Evolutionary conservation across 2,888 invertebrate species (phyloP).

Genomic region (Drosophila hamatofila): DNA sequence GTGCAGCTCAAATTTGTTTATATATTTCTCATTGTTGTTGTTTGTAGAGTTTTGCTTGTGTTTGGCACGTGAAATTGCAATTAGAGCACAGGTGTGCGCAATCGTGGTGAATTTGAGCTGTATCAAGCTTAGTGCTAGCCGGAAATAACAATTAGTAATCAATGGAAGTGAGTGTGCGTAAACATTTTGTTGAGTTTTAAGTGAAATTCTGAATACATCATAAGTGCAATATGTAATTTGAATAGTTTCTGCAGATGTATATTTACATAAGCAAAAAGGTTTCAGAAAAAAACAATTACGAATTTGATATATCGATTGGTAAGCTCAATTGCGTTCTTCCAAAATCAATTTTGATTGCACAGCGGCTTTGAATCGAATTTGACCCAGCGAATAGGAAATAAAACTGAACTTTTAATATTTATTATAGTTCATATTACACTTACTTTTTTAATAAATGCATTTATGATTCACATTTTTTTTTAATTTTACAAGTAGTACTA

Average conservation of each 20-base stretch:
- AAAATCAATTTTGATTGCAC: too few relatives aligned
- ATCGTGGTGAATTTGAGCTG: background rate
- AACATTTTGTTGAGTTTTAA: background rate
- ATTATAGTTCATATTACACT: too few relatives aligned
- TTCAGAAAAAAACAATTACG: too few relatives aligned
- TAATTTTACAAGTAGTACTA: too few relatives aligned
- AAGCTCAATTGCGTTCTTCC: too few relatives aligned
- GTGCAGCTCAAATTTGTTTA: conserved; percentile 25
- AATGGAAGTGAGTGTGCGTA: background rate
- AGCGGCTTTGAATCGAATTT: too few relatives aligned
- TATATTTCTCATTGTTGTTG: conserved; percentile 2
- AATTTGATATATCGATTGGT: too few relatives aligned
- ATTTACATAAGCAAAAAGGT: background rate
- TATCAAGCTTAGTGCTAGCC: background rate
- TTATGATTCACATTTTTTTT: too few relatives aligned
- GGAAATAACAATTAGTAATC: conserved; percentile 12
- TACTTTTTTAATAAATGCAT: too few relatives aligned
- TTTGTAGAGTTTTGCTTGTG: background rate
- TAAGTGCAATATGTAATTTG: background rate
- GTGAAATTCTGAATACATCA: background rate
- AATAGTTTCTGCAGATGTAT: background rate
- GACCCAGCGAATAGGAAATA: too few relatives aligned
- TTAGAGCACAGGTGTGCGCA: conserved; percentile 2
- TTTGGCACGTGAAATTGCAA: conserved; percentile 5
- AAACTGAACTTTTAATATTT: too few relatives aligned